Conservation (phyloP, 2,888 invertebrate species). For the Patella pellucida region DNA sequence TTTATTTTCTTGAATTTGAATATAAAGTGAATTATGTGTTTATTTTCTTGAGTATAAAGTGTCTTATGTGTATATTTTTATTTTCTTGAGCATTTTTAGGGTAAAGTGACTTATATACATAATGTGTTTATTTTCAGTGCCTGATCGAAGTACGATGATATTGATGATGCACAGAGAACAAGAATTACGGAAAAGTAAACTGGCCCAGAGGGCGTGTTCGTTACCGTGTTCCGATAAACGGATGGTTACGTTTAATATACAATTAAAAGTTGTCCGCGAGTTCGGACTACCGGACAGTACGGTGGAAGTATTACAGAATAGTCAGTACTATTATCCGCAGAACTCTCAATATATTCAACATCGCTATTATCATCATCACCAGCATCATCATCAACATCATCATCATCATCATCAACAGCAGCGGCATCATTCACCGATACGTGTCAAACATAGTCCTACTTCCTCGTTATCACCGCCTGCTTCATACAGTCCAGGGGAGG, state of each 20-base stretch:
- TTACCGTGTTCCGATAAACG: slow-evolving; percentile 79
- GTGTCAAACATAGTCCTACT: slow-evolving; percentile 12
- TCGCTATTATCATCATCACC: neutral
- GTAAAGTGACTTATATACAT: too few relatives aligned
- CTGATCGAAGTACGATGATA: slow-evolving; percentile 82
- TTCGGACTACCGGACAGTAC: slow-evolving; percentile 92
- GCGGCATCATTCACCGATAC: neutral
- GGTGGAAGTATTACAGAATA: slow-evolving; percentile 78
- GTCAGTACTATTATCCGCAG: slow-evolving; percentile 49
- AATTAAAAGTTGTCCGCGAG: slow-evolving; percentile 91
- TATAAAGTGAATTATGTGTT: too few relatives aligned
- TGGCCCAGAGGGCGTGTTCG: slow-evolving; percentile 84
- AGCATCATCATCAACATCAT: neutral
- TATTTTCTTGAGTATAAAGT: neutral
- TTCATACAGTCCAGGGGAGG: too few relatives aligned
- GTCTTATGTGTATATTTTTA: neutral
- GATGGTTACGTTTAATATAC: slow-evolving; percentile 83
- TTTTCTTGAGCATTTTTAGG: neutral
- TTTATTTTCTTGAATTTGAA: too few relatives aligned
- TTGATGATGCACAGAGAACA: slow-evolving; percentile 88
- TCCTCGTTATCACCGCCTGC: slow-evolving; percentile 1
- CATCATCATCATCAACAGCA: neutral
- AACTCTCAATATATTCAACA: slow-evolving; percentile 16
- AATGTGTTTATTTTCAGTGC: slow-evolving; percentile 73
- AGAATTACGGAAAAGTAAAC: slow-evolving; percentile 84